Evolutionary conservation across 2,113 vertebrate genomes (phyloP), one percentile per base, ranked within the genome.

Genomic region (Leucopsar rothschildi): DNA sequence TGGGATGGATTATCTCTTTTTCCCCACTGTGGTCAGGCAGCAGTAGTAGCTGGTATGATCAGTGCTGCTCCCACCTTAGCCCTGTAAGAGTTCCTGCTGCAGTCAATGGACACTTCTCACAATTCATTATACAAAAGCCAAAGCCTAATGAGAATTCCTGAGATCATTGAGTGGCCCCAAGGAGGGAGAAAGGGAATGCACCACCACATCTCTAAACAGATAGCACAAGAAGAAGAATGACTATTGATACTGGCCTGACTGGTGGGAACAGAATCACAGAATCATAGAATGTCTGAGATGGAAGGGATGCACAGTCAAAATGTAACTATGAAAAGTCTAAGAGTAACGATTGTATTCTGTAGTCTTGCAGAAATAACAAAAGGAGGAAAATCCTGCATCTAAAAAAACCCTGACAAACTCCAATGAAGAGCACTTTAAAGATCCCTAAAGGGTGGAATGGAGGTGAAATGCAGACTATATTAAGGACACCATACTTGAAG

Each of bases 141-240:
- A 72, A 31, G 50, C 42, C 35, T 28, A 33, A 44, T 27, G 35
- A 72, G 35, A 64, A 71, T 35, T 80, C 50, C 57, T 64, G 35
- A 56, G 57, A 49, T 35, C 1, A 0, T 0, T 35, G 35, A 42
- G 57, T 5, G 6, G 66, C 42, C 24, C 21, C 35, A 64, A 64
- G 14, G 31, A 57, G 17, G 35, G 6, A 57, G 28, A 56, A 88
- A 55, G 3, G 29, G 42, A 71, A 64, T 35, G 29, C 6, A 79
- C 24, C 57, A 40, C 21, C 35, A 56, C 42, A 88, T 25, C 12
- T 72, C 66, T 33, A 71, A 93, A 56, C 23, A 64, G 12, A n/a
- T n/a, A 71, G 56, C 61, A 71, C 31, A 68, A 76, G 44, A 33
- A 47, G 57, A 59, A 86, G 44, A 64, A 68, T 4, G 64, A 29